Percentiles rank a stretch among this genome's conserved stretches.
Conservation (phyloP, 2,797 vertebrate species). For the Lagodon rhomboides region DNA sequence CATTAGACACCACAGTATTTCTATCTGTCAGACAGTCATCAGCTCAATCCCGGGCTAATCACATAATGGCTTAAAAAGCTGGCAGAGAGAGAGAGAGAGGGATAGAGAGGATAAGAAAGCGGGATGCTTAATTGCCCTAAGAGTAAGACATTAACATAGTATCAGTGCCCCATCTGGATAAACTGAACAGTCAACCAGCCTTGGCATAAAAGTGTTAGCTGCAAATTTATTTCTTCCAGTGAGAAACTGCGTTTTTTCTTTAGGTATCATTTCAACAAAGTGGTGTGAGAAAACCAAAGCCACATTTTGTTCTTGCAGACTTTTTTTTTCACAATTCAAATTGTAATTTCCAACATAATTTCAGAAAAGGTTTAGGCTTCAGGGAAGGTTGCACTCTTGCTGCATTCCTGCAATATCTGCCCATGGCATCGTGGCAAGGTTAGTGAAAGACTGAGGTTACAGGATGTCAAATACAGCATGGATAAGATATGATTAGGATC, state of each 20-base stretch:
- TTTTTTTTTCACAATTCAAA: neutral
- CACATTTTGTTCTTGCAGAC: neutral
- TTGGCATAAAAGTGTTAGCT: neutral
- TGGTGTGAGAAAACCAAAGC: neutral
- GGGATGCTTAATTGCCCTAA: conserved; percentile 44
- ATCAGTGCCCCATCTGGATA: conserved; percentile 35
- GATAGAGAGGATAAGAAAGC: conserved; percentile 27
- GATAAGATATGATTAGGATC: no score
- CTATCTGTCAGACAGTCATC: conserved; percentile 65
- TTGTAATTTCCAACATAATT: no score
- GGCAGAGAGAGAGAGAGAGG: conserved; percentile 27
- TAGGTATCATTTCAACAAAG: conserved; percentile 1
- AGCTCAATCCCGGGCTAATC: conserved; percentile 58
- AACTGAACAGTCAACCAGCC: conserved; percentile 1
- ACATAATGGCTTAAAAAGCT: conserved; percentile 64
- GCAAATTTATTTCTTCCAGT: neutral
- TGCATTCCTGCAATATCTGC: neutral
- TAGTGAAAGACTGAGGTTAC: no score
- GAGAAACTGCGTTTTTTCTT: neutral
- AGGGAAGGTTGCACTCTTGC: neutral
- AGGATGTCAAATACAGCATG: no score
- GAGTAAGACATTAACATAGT: conserved; percentile 48
- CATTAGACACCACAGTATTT: conserved; percentile 57
- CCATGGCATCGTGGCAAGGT: no score
- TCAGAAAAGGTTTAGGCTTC: no score